Evolutionary conservation across 30 jellyfish, hydroid and myxozoan genomes (phyloP).

Genomic region (Aurelia sp.): DNA sequence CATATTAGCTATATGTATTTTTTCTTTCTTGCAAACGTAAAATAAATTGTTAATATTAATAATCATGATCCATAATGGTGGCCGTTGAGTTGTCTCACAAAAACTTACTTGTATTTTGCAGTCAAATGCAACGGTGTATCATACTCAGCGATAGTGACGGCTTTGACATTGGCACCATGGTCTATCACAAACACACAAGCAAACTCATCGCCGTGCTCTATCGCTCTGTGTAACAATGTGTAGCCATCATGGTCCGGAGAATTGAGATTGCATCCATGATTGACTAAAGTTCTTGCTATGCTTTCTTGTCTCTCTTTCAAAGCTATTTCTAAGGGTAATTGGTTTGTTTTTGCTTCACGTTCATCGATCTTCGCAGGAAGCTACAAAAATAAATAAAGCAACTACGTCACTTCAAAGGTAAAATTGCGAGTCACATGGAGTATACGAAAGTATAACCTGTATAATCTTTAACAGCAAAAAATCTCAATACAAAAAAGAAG

Average conservation of each 20-base stretch:
- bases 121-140: conserved; percentile 86
- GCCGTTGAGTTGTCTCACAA: not conserved
- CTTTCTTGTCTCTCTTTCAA: conserved; percentile 86
- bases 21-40: no score
- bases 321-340: conserved; percentile 84
- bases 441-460: no score
- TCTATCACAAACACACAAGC: conserved; percentile 86
- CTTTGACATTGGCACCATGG: conserved; percentile 87
- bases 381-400: conserved; percentile 36
- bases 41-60: no score
- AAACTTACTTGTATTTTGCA: conserved; percentile 83
- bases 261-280: conserved; percentile 84
- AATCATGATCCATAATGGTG: no score
- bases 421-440: no score
- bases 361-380: conserved; percentile 88
- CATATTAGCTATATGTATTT: no score
- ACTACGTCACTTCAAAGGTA: not conserved
- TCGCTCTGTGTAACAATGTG: conserved; percentile 78
- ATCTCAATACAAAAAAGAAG: no score
- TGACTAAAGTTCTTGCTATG: conserved; percentile 89
- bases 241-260: conserved; percentile 79
- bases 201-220: conserved; percentile 85
- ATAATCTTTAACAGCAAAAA: no score
- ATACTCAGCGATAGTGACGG: conserved; percentile 50
- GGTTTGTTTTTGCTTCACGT: conserved; percentile 72